Evolutionary conservation across 35 echinoderm and acorn worm genomes (phyloP).

Genomic region (Heliocidaris tuberculata): DNA sequence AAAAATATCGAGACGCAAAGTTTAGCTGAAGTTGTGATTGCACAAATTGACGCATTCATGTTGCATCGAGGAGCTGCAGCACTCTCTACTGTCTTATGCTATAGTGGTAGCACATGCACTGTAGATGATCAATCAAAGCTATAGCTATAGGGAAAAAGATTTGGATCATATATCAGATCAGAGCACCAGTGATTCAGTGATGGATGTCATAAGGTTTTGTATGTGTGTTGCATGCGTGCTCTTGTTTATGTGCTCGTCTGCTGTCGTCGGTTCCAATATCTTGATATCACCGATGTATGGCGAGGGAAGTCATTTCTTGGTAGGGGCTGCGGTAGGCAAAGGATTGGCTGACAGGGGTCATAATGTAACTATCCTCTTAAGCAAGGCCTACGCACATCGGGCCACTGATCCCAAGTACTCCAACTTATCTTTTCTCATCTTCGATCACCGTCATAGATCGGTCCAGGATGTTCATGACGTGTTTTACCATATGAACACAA

Average conservation of each 20-base stretch:
- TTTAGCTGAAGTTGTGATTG: no score
- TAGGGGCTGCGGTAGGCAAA: slow-evolving; percentile 37
- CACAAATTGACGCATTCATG: no score
- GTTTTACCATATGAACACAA: not conserved
- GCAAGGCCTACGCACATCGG: slow-evolving; percentile 48
- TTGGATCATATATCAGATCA: no score
- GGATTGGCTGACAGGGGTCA: slow-evolving; percentile 39
- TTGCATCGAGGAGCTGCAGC: no score
- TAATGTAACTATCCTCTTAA: slow-evolving; percentile 59
- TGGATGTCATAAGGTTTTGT: not conserved
- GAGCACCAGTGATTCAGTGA: no score
- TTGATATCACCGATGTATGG: slow-evolving; percentile 54
- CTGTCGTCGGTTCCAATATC: slow-evolving; percentile 36
- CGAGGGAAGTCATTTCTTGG: slow-evolving; percentile 60
- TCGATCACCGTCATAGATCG: slow-evolving; percentile 46
- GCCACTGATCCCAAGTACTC: slow-evolving; percentile 26
- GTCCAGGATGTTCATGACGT: slow-evolving; percentile 31
- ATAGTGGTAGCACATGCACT: no score
- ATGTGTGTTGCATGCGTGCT: not conserved
- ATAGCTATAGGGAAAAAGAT: no score
- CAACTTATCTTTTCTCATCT: slow-evolving; percentile 56
- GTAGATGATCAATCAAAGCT: no score
- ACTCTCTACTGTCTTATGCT: no score
- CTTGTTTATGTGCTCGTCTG: not conserved
- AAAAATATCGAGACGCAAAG: no score